A percentile compares a stretch with the other conserved stretches of the same genome.
phyloP scores from a whole-genome alignment of 2,888 invertebrate species.

The Agrenia bidenticulata region DNA sequence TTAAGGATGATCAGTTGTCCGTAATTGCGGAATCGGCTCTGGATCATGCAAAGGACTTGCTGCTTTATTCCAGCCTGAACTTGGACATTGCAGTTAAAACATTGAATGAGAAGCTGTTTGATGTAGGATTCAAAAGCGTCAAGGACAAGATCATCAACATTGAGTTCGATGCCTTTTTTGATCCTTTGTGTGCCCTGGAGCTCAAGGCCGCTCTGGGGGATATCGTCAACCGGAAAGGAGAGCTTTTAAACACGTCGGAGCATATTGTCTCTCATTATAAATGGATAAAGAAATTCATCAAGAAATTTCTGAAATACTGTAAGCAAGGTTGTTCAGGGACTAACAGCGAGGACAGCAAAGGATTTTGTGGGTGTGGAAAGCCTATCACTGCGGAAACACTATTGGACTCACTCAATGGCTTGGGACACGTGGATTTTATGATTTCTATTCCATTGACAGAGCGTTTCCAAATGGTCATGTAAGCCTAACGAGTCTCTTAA shows the following conservation, averaged over 20 bases:
- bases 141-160: constrained; percentile 18
- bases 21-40: not conserved
- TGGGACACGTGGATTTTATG: constrained; percentile 9
- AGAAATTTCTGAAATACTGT: constrained; percentile 15
- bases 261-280: constrained; percentile 19
- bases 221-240: constrained; percentile 27
- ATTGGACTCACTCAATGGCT: not conserved
- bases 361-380: not conserved
- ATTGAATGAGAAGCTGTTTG: constrained; percentile 12
- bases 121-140: constrained; percentile 16
- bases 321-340: not conserved
- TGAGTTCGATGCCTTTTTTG: constrained; percentile 32
- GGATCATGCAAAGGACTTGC: constrained; percentile 25
- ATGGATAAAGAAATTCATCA: constrained; percentile 12
- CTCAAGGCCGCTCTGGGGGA: constrained; percentile 33
- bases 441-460: constrained; percentile 12
- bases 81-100: constrained; percentile 9
- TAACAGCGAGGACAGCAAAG: not conserved
- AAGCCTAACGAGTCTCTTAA: no score
- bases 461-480: not conserved
- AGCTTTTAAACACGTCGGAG: constrained; percentile 27
- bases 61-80: constrained; percentile 9
- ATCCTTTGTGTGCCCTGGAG: constrained; percentile 32
- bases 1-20: not conserved
- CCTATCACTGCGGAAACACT: not conserved